Percentiles rank a stretch among this genome's conserved stretches.
phyloP scores from a whole-genome alignment of 2,888 invertebrate species.

The Cyaniris semiargus region DNA sequence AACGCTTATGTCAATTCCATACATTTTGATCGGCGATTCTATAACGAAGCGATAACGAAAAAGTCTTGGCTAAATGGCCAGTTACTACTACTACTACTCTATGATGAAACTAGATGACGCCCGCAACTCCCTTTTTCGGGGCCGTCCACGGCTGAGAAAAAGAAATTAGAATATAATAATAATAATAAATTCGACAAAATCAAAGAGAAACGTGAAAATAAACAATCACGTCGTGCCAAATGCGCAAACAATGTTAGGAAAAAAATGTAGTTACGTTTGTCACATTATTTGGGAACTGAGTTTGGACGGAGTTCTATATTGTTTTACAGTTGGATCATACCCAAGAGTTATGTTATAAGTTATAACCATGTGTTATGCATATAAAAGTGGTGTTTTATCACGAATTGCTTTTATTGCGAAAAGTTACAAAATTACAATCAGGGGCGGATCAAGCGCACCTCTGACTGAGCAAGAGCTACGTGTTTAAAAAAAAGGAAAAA shows the following conservation, averaged over 20 bases:
- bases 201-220: constrained; percentile 3
- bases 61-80: too few relatives aligned
- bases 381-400: background rate
- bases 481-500: background rate
- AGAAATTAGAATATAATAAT: too few relatives aligned
- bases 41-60: too few relatives aligned
- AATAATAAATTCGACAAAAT: background rate
- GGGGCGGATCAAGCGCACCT: background rate
- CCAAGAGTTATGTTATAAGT: constrained; percentile 1
- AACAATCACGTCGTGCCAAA: constrained; percentile 10
- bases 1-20: too few relatives aligned
- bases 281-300: background rate
- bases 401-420: background rate
- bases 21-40: too few relatives aligned
- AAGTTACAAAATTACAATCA: background rate
- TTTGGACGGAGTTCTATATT: constrained; percentile 4
- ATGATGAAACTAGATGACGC: too few relatives aligned
- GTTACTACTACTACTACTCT: too few relatives aligned
- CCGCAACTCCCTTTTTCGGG: too few relatives aligned
- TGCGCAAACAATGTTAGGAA: constrained; percentile 11
- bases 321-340: background rate
- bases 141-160: too few relatives aligned
- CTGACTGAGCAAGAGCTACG: background rate
- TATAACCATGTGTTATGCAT: background rate
- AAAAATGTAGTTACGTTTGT: background rate